A percentile compares a stretch with the other conserved stretches of the same genome.
Evolutionary conservation across 2,888 invertebrate species (phyloP).

Genomic region (Tetranychus piercei): DNA sequence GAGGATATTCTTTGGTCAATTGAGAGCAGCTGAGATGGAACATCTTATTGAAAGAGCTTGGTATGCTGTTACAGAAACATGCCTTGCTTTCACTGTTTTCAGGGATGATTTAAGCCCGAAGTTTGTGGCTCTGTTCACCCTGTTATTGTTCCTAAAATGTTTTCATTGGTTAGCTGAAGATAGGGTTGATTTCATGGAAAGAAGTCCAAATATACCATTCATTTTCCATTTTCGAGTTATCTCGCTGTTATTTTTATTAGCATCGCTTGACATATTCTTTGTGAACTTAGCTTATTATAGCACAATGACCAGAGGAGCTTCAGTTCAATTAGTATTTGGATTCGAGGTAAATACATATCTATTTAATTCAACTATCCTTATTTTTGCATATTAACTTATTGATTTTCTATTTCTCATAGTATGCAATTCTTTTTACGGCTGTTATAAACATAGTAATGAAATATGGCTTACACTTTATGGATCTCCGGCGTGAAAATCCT

Average conservation of each 20-base stretch:
- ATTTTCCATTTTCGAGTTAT: conserved; percentile 81
- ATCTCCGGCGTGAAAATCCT: conserved; percentile 59
- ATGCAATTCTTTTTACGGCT: conserved; percentile 83
- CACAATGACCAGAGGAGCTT: conserved; percentile 77
- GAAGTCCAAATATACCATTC: conserved; percentile 88
- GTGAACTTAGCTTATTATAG: conserved; percentile 83
- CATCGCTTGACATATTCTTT: conserved; percentile 65
- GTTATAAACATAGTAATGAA: conserved; percentile 82
- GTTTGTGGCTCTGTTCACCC: conserved; percentile 90
- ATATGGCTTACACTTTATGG: conserved; percentile 67
- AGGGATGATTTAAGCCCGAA: conserved; percentile 95
- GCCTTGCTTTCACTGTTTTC: conserved; percentile 94
- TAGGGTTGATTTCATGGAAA: conserved; percentile 95
- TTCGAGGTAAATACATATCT: conserved; percentile 39
- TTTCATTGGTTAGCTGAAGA: conserved; percentile 99
- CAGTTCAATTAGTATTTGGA: conserved; percentile 94
- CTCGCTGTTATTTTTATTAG: conserved; percentile 56
- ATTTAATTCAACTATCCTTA: background rate
- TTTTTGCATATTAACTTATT: background rate
- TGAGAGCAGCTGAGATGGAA: conserved; percentile 91
- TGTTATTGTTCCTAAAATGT: conserved; percentile 84
- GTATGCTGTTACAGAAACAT: conserved; percentile 99
- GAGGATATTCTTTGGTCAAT: conserved; percentile 83
- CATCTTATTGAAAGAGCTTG: conserved; percentile 92
- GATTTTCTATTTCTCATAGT: conserved; percentile 36